phyloP scores from a whole-genome alignment of 2,113 vertebrate genomes.

The Isurus oxyrinchus region DNA sequence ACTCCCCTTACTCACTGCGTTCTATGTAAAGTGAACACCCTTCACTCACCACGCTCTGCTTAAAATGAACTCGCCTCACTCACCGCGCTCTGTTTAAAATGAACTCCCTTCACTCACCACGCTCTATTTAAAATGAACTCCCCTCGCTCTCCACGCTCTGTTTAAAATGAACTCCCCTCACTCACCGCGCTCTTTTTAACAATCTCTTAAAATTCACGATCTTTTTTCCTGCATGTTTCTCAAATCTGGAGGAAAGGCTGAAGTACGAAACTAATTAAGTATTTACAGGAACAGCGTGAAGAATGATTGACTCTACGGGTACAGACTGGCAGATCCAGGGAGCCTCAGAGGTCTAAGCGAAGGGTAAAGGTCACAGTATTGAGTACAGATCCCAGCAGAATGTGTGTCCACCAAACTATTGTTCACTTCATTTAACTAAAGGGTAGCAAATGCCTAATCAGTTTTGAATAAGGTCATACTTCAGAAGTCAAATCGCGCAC shows the following conservation, averaged over 20 bases:
- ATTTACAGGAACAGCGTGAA: conserved; percentile 15
- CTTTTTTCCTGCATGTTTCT: neutral
- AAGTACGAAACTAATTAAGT: neutral
- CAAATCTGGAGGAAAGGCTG: neutral
- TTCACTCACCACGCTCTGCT: too few relatives aligned
- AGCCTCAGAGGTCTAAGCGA: neutral
- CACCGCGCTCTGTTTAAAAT: too few relatives aligned
- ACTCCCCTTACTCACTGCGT: too few relatives aligned
- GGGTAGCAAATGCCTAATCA: neutral
- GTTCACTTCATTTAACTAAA: conserved; percentile 15
- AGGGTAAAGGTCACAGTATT: conserved; percentile 6
- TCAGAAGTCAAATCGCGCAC: neutral
- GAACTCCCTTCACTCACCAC: too few relatives aligned
- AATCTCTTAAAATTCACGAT: neutral
- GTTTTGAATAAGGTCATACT: conserved; percentile 9
- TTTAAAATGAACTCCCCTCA: too few relatives aligned
- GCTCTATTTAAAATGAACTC: too few relatives aligned
- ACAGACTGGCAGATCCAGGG: neutral
- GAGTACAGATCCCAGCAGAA: neutral
- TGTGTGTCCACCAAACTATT: neutral
- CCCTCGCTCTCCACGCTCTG: too few relatives aligned
- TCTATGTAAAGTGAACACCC: too few relatives aligned
- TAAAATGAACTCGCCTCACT: too few relatives aligned
- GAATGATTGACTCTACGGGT: neutral
- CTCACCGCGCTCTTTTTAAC: too few relatives aligned